phyloP scores from a whole-genome alignment of 2,797 vertebrate genomes.

The Poecilia wingei region DNA sequence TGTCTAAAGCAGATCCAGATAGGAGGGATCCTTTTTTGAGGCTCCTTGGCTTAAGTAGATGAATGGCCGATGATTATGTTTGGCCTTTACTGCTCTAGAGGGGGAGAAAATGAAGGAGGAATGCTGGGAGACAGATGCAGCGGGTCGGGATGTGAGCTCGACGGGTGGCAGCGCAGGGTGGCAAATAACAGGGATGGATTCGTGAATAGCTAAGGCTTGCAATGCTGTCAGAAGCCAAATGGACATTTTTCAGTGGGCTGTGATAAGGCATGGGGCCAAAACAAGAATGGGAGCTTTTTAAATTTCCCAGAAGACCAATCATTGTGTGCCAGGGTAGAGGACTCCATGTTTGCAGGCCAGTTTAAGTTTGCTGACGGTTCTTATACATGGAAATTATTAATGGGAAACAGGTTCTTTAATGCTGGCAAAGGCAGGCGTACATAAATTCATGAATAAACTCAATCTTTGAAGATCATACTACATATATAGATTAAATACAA shows the following conservation, averaged over 20 bases:
- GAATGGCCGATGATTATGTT: conserved; percentile 41
- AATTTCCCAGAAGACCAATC: conserved; percentile 70
- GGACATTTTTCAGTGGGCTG: conserved; percentile 65
- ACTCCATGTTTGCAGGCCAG: conserved; percentile 59
- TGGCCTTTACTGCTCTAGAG: conserved; percentile 14
- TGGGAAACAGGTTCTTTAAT: background rate
- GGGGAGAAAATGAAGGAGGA: conserved; percentile 8
- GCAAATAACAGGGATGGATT: conserved; percentile 44
- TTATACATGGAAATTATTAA: conserved; percentile 18
- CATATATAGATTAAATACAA: background rate
- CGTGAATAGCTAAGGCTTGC: conserved; percentile 64
- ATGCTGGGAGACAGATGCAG: conserved; percentile 21
- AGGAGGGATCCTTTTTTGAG: conserved; percentile 47
- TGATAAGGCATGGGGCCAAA: conserved; percentile 66
- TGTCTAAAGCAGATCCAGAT: conserved; percentile 57
- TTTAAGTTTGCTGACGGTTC: conserved; percentile 54
- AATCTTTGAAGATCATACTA: background rate
- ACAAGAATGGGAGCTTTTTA: conserved; percentile 64
- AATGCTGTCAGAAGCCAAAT: conserved; percentile 71
- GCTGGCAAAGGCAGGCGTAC: background rate
- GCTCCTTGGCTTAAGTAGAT: conserved; percentile 45
- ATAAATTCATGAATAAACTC: background rate
- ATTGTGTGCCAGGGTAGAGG: conserved; percentile 65
- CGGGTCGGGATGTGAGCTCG: conserved; percentile 34
- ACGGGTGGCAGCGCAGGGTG: conserved; percentile 27